Base-by-base conservation (phyloP, 1,140 invertebrate genomes). In the Venustaconcha ellipsiformis region DNA sequence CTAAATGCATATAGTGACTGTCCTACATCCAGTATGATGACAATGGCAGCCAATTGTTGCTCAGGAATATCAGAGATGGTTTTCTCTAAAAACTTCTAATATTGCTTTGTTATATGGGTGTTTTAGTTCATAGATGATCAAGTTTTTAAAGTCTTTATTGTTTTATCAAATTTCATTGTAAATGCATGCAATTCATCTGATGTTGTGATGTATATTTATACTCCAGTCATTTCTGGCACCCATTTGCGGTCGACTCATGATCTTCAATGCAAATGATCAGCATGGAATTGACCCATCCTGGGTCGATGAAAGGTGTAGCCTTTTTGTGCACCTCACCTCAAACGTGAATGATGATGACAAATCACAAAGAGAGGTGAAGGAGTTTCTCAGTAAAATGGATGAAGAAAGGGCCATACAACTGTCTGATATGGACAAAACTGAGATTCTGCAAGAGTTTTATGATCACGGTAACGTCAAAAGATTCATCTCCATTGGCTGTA, bases 161-260 rank as follows among this genome's bases (percentile, higher is more conserved):
- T 1, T 23, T 23, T 23, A 23, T 23, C 23, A 23, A 23, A 23
- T 23, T 23, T 23, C 23, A 23, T 23, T 23, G 23, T 23, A 23
- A 23, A 23, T 23, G 23, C 23, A 23, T 23, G 23, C 23, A 23
- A 23, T 23, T 23, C 23, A 23, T 23, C 0, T 23, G 1, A 23
- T 23, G 23, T 23, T 23, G 23, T 23, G 23, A 23, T 23, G 23
- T 23, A 23, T 23, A 1, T 23, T 23, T 23, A 23, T 23, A 23
- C 23, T 23, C 23, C 23, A 23, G 23, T 23, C 23, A 23, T 23
- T 23, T 23, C 23, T 23, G 23, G 1, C 23, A 23, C 23, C 93
- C n/a, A 86, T 83, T 57, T 93, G 93, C 81, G 93, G 93, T 14
- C 83, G 90, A 57, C 88, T 93, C 88, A 90, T 93, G 0, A 92